Base-by-base conservation (phyloP, 2,113 vertebrate genomes). In the Dascyllus trimaculatus region DNA sequence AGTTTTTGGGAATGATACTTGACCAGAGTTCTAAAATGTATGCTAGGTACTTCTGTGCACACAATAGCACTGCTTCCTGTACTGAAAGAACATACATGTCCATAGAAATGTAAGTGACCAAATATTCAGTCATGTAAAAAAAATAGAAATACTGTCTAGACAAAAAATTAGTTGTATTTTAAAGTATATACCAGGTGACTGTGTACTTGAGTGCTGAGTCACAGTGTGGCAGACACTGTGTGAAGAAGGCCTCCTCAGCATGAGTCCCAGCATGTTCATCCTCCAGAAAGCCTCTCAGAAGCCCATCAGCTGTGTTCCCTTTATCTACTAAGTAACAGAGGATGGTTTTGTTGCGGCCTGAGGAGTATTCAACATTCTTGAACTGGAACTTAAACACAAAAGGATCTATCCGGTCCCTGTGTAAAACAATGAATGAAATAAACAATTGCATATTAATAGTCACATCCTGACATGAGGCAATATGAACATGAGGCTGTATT, bases 301-400 rank as follows among this genome's bases (percentile, higher is more conserved):
- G 91, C 11, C 66, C 92, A 0, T 95, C 79, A 11, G 88, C 90
- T 24, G 88, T 91, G 26, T 91, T 90, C 25, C 93, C 93, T 84
- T 90, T 92, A 62, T 97, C 97, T 0, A 99, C 59, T 69, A 97
- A 94, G 0, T 98, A 99, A 85, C 96, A 98, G 77, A 99, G 94
- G 82, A 97, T 95, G 80, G 98, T 99, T 93, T 99, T 99, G 88
- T 99, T 98, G 45, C 97, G 93, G n/a, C 98, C 98, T 0, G 97
- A 99, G 2, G 96, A 98, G 86, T 99, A 99, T 48, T 99, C 97
- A 83, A 99, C 98, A 0, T 99, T 99, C 91, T 97, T 96, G 92
- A 97, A 99, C 93, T 99, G 98, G 93, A 99, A 99, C 88, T 97
- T 97, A 91, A 96, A 99, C 82, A 90, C 95, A 56, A 96, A 95